Base-by-base conservation (phyloP, 2,113 vertebrate species). In the Polyodon spathula region DNA sequence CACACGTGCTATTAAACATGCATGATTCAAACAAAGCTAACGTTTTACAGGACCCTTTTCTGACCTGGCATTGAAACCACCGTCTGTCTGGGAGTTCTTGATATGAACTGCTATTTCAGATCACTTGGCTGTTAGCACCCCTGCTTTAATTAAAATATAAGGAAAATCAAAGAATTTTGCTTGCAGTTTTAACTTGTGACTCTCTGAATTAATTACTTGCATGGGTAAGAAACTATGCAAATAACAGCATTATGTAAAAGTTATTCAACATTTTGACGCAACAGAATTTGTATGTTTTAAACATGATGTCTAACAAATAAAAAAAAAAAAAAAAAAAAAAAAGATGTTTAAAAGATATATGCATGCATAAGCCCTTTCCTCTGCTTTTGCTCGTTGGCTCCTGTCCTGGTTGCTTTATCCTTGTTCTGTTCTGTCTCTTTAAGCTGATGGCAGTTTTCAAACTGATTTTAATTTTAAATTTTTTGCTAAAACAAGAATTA, bases 371-470 rank as follows among this genome's bases (percentile, higher is more conserved):
- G 14, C 10, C 39, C 37, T 40, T 5, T 52, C 8, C 40, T 27
- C 15, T 16, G 5, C 48, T 27, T 50, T 4, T 14, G 71, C 55
- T 72, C 51, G 51, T 57, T 58, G 16, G 44, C 53, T 54, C 16
- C 27, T 63, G 60, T 51, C 41, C n/a, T 64, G 58, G 63, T 17
- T 60, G 64, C 68, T 62, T 66, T 53, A n/a, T 65, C 73, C 72
- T 75, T 59, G 60, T 56, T 66, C 60, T 71, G 54, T 53, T 69
- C 38, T 9, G 12, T 8, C 68, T 66, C 37, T 44, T 66, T 62
- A 63, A 52, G 65, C 42, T 65, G 76, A 86, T 83, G 78, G 90
- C 90, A 85, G 91, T 93, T 94, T 93, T 91, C 85, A 91, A 88
- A 86, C 73, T 80, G 75, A 61, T 48, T 67, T 50, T 9, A 52